phyloP scores from a whole-genome alignment of 1,140 invertebrate genomes.

The Drosophila guanche region DNA sequence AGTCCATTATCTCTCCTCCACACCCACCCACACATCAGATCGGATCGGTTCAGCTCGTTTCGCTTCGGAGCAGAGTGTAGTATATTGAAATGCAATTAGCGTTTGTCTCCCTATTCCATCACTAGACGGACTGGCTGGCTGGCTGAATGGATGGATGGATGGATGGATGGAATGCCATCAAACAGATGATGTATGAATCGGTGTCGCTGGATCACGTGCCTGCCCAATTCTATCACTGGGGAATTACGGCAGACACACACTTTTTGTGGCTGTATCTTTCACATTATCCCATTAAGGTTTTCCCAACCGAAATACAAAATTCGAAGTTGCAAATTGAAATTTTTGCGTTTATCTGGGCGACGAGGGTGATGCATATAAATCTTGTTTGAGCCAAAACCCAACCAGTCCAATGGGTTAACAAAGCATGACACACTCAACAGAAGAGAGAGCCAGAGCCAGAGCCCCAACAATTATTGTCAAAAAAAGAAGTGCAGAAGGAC shows the following conservation, averaged over 20 bases:
- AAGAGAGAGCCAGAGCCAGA: slow-evolving; percentile 30
- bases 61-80: slow-evolving; percentile 45
- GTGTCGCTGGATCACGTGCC: slow-evolving; percentile 18
- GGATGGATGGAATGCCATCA: too few species aligned
- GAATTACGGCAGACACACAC: too few species aligned
- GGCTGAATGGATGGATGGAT: too few species aligned
- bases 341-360: slow-evolving; percentile 3
- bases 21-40: too few species aligned
- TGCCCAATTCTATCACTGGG: background rate
- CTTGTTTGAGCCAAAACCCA: slow-evolving; percentile 27
- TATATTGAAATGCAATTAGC: slow-evolving; percentile 78
- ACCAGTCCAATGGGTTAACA: slow-evolving; percentile 26
- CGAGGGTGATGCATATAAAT: slow-evolving; percentile 66
- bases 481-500: background rate
- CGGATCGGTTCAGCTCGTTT: slow-evolving; percentile 13
- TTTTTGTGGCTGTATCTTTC: background rate
- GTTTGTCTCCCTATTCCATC: slow-evolving; percentile 26
- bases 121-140: too few species aligned
- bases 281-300: slow-evolving; percentile 30
- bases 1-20: slow-evolving; percentile 65
- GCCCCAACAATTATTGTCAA: slow-evolving; percentile 69
- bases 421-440: slow-evolving; percentile 51
- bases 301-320: slow-evolving; percentile 23
- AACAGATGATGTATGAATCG: slow-evolving; percentile 23
- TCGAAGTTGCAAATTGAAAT: slow-evolving; percentile 49